Base-by-base conservation (phyloP, 2,888 invertebrate genomes). In the Scaeva pyrastri region DNA sequence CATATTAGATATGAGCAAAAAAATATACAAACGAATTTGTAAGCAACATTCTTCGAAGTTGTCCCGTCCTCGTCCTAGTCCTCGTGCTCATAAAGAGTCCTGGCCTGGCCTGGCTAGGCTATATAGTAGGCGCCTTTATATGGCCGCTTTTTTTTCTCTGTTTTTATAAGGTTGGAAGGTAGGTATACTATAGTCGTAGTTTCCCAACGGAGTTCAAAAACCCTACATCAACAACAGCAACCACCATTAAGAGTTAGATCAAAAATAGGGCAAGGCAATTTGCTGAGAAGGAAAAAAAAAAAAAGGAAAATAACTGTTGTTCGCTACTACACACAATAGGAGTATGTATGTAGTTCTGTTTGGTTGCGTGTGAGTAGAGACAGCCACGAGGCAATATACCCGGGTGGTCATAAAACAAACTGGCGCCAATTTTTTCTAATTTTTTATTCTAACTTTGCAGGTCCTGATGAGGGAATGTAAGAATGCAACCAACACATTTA, bases 331-430 rank as follows among this genome's bases (percentile, higher is more conserved):
- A 45, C 26, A 26, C 23, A 2, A 45, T 43, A 10, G 74, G 12
- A 4, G 23, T 14, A 43, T 41, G 14, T 23, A 23, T 2, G 14
- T 68, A 73, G 68, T 70, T 70, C 48, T 62, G 68, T 62, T 68
- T 8, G 64, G 58, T 83, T 74, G 78, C 68, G 82, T 82, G 83
- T 70, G 55, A 58, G 56, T 23, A 68, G 21, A 39, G 50, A 45
- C 19, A 58, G 39, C 50, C 78, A 45, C 16, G 64, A 14, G 41
- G 16, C 43, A 52, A 81, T 43, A 62, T 75, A 75, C 19, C 48
- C 64, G 75, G 62, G 64, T 43, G 43, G 64, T 82, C 62, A 68
- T 77, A 77, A 82, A 82, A 72, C 36, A 72, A 82, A 77, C 66
- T 82, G 82, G 82, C 77, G 82, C 77, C 77, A 72, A 68, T 72